phyloP scores from a whole-genome alignment of 2,113 vertebrate species.

The Psammodynastes pulverulentus region DNA sequence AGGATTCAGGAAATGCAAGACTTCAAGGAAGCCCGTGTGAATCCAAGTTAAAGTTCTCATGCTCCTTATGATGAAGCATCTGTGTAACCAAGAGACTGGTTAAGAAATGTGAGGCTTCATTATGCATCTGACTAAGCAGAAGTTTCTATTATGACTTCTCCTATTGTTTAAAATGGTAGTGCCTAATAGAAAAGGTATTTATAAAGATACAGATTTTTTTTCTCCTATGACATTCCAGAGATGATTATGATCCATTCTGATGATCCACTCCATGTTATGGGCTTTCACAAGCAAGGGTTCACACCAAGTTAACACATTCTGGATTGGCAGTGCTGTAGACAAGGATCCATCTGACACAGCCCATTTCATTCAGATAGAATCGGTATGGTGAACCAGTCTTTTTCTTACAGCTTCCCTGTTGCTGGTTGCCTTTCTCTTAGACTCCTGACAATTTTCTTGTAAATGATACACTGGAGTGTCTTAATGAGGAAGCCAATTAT shows the following conservation, averaged over 20 bases:
- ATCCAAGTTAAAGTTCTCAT: not conserved
- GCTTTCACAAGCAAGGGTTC: not conserved
- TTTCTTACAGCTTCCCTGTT: not conserved
- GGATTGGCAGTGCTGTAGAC: not conserved
- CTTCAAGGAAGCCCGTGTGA: not conserved
- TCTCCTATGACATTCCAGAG: not conserved
- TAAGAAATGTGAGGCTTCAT: not conserved
- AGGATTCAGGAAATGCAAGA: not conserved
- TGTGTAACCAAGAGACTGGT: not conserved
- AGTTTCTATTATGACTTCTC: not conserved
- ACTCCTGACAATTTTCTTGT: accelerated
- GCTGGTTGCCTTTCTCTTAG: not conserved
- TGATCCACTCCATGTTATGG: not conserved
- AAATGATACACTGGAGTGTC: not conserved
- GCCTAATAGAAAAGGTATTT: not conserved
- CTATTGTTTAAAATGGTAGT: not conserved
- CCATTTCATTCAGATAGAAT: not conserved
- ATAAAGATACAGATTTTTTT: not conserved
- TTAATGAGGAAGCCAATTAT: not conserved
- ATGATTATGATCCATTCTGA: not conserved
- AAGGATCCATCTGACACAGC: not conserved
- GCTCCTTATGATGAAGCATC: not conserved
- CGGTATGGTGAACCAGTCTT: not conserved
- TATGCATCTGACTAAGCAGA: not conserved
- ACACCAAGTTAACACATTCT: not conserved